phyloP scores from a whole-genome alignment of 2,888 invertebrate genomes.

The Ectobius pallidus region DNA sequence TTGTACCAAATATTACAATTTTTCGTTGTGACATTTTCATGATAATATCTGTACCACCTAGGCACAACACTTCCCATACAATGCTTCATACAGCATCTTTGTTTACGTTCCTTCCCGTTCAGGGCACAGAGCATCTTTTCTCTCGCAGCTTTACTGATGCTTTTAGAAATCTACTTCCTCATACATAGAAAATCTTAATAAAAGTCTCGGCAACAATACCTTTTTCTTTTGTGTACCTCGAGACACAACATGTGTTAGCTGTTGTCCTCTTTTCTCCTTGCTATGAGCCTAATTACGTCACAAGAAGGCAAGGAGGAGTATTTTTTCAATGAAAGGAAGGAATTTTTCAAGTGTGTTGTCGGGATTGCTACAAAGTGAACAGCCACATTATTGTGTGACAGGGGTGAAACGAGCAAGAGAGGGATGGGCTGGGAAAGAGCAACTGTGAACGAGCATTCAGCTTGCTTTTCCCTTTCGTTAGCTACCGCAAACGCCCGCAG shows the following conservation, averaged over 20 bases:
- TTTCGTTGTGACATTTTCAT: no score
- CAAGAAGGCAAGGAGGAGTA: neutral
- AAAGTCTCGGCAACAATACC: neutral
- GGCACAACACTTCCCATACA: no score
- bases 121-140: no score
- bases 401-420: neutral
- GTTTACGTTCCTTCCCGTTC: no score
- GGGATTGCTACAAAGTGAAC: slow-evolving; percentile 18
- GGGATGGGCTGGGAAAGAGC: slow-evolving; percentile 4
- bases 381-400: neutral
- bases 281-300: slow-evolving; percentile 19
- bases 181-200: neutral
- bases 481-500: no score
- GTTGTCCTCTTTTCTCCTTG: neutral
- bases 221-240: neutral
- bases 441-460: neutral
- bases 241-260: neutral
- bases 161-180: slow-evolving; percentile 10
- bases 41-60: no score
- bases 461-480: no score
- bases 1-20: no score
- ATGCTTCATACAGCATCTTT: neutral
- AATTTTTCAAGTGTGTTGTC: slow-evolving; percentile 18
- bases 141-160: no score
- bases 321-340: slow-evolving; percentile 1